Evolutionary conservation across 2,888 invertebrate genomes (phyloP).

Genomic region (Euplexia lucipara): DNA sequence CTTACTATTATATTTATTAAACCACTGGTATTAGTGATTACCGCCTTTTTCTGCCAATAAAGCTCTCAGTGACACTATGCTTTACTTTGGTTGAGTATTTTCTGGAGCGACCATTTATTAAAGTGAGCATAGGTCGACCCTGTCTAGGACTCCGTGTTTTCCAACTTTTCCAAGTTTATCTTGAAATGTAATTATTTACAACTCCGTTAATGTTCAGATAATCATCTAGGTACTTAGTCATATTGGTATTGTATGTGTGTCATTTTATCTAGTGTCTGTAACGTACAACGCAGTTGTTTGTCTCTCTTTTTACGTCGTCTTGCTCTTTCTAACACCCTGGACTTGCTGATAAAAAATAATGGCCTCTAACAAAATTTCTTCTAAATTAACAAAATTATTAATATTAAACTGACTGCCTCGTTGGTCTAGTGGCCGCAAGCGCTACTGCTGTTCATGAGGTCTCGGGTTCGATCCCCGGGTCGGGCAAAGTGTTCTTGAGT

Average conservation of each 20-base stretch:
- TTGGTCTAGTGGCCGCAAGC: no score
- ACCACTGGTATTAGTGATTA: no score
- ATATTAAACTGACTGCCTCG: no score
- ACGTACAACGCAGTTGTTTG: slow-evolving; percentile 82
- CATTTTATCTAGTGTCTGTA: slow-evolving; percentile 71
- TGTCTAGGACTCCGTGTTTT: no score
- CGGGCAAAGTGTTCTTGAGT: no score
- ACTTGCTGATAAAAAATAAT: slow-evolving; percentile 43
- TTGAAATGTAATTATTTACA: background rate
- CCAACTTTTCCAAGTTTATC: background rate
- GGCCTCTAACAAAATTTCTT: slow-evolving; percentile 46
- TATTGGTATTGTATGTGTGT: slow-evolving; percentile 55
- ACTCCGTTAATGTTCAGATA: background rate
- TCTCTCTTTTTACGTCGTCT: slow-evolving; percentile 65
- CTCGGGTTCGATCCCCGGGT: no score
- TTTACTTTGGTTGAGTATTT: no score
- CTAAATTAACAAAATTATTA: slow-evolving; percentile 48
- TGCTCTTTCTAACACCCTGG: slow-evolving; percentile 69
- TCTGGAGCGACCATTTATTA: no score
- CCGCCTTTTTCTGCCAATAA: no score
- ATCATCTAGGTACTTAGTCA: background rate
- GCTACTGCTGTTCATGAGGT: no score
- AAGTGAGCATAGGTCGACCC: background rate
- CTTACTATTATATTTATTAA: no score
- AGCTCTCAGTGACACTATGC: no score